Conservation (phyloP, 2,888 invertebrate genomes). For the Aspidapion aeneum region DNA sequence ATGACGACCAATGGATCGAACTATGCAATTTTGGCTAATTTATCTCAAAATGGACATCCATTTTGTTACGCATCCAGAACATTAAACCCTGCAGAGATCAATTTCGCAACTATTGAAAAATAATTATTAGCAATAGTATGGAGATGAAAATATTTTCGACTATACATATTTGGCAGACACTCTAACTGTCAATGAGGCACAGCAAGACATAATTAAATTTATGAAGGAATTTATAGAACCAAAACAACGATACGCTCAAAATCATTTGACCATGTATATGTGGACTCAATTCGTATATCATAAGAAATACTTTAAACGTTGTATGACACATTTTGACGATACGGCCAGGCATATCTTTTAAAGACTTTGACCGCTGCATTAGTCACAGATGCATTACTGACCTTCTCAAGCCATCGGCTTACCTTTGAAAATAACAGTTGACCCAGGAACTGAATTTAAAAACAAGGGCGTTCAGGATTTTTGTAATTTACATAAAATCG, state of each 20-base stretch:
- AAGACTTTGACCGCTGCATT: too few species aligned
- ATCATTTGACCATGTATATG: slow-evolving; percentile 5
- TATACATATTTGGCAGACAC: slow-evolving; percentile 19
- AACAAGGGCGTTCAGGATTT: too few species aligned
- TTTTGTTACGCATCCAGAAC: slow-evolving; percentile 15
- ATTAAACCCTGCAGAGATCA: slow-evolving; percentile 12
- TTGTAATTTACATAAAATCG: too few species aligned
- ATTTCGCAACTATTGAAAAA: slow-evolving; percentile 5
- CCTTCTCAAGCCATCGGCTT: too few species aligned
- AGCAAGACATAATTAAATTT: background rate
- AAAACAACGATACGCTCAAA: background rate
- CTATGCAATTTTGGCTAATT: slow-evolving; percentile 4
- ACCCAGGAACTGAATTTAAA: too few species aligned
- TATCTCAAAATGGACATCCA: slow-evolving; percentile 13
- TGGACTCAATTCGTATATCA: background rate
- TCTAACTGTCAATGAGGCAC: background rate
- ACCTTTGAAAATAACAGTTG: too few species aligned
- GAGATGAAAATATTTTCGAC: slow-evolving; percentile 23
- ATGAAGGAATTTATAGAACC: background rate
- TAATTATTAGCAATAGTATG: slow-evolving; percentile 6
- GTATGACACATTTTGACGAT: background rate
- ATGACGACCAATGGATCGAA: slow-evolving; percentile 25
- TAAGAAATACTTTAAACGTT: background rate
- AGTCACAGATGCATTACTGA: too few species aligned
- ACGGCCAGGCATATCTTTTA: too few species aligned